phyloP scores from a whole-genome alignment of 2,797 vertebrate genomes.

The Etheostoma perlongum region DNA sequence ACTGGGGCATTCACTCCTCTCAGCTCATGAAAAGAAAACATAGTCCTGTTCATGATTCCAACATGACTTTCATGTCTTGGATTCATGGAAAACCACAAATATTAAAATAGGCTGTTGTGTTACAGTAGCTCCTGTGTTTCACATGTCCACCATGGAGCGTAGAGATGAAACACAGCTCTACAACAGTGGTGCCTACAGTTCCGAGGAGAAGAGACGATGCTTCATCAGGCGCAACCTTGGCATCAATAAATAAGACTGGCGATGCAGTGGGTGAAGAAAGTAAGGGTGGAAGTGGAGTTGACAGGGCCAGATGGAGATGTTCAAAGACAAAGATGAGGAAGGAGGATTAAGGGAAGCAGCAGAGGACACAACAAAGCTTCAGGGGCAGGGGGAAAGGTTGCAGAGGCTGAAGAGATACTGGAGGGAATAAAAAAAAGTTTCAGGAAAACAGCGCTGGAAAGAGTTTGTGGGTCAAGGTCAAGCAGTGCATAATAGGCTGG shows the following conservation, averaged over 20 bases:
- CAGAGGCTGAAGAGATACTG: background rate
- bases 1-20: background rate
- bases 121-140: constrained; percentile 14
- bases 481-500: constrained; percentile 16
- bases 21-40: background rate
- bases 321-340: constrained; percentile 43
- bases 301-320: constrained; percentile 72
- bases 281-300: constrained; percentile 57
- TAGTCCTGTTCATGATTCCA: background rate
- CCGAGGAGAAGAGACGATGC: constrained; percentile 40
- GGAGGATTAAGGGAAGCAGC: constrained; percentile 11
- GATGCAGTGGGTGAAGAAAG: constrained; percentile 59
- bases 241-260: constrained; percentile 56
- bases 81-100: constrained; percentile 18
- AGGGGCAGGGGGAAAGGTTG: constrained; percentile 25
- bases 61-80: background rate
- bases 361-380: constrained; percentile 36
- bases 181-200: constrained; percentile 48
- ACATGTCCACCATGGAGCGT: background rate
- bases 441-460: constrained; percentile 1
- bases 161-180: constrained; percentile 34
- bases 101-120: background rate
- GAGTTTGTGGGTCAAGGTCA: constrained; percentile 25
- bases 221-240: constrained; percentile 46
- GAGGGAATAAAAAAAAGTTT: constrained; percentile 6